A percentile compares a stretch with the other conserved stretches of the same genome.
Conservation (phyloP, 2,888 invertebrate genomes). For the Galeruca laticollis region DNA sequence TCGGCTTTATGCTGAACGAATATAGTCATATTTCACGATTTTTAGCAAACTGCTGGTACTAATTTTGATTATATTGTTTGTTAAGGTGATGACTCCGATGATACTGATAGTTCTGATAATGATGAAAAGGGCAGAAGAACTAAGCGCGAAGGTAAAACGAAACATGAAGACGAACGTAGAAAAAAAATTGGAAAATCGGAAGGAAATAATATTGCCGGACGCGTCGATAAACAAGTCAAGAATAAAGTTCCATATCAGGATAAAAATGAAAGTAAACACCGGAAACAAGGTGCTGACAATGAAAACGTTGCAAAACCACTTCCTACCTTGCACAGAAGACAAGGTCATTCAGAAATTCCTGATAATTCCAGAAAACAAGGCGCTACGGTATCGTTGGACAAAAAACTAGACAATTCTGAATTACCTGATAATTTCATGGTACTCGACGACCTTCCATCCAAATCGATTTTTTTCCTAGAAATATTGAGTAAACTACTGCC, state of each 20-base stretch:
- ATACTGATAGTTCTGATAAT: neutral
- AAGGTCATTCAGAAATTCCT: no score
- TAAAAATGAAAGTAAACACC: neutral
- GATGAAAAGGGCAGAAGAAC: neutral
- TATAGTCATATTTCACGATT: no score
- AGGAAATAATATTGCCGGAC: neutral
- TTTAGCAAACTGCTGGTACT: no score
- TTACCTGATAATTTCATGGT: neutral
- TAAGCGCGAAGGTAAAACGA: neutral
- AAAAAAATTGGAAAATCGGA: neutral
- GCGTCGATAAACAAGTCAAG: neutral
- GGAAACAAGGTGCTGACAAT: neutral
- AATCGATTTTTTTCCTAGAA: slow-evolving; percentile 58
- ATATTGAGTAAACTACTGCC: slow-evolving; percentile 57
- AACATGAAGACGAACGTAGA: neutral
- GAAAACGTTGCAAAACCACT: no score
- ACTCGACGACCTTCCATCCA: slow-evolving; percentile 29
- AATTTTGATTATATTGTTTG: neutral
- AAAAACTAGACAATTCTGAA: neutral
- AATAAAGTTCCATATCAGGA: neutral
- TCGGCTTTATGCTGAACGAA: no score
- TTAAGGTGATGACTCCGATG: neutral
- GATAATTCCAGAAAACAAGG: neutral
- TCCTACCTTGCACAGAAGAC: no score
- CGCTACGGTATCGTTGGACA: no score